phyloP scores from a whole-genome alignment of 2,888 invertebrate genomes.

The Rotaria sp. region DNA sequence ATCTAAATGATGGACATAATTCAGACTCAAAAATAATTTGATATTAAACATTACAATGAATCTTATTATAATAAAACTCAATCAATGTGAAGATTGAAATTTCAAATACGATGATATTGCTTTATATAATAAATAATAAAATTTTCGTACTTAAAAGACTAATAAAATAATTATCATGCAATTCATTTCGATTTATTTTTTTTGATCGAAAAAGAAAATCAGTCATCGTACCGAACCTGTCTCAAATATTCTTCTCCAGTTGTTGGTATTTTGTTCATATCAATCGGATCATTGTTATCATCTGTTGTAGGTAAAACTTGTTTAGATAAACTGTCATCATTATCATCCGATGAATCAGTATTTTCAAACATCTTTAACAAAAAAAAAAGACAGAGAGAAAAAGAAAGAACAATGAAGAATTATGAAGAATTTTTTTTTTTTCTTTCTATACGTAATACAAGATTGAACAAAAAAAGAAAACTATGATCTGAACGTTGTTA shows the following conservation, averaged over 20 bases:
- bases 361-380: neutral
- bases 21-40: no score
- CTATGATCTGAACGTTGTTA: neutral
- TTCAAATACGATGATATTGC: no score
- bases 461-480: neutral
- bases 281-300: neutral
- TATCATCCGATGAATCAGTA: neutral
- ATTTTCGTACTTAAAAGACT: no score
- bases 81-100: no score
- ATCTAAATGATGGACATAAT: no score
- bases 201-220: no score
- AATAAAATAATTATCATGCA: no score
- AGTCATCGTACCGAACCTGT: constrained; percentile 23
- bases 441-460: neutral
- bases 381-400: neutral
- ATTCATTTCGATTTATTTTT: no score
- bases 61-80: no score
- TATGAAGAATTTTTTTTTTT: neutral
- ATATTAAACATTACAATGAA: no score
- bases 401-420: neutral
- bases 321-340: neutral
- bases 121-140: no score
- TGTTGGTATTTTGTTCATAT: constrained; percentile 1
- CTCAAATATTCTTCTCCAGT: constrained; percentile 29
- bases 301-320: neutral